These are phyloP conservation scores for Arrhopalites spinosus DNA, from an alignment of 2,888 invertebrate genomes.

Conservation along the genomic window DNA sequence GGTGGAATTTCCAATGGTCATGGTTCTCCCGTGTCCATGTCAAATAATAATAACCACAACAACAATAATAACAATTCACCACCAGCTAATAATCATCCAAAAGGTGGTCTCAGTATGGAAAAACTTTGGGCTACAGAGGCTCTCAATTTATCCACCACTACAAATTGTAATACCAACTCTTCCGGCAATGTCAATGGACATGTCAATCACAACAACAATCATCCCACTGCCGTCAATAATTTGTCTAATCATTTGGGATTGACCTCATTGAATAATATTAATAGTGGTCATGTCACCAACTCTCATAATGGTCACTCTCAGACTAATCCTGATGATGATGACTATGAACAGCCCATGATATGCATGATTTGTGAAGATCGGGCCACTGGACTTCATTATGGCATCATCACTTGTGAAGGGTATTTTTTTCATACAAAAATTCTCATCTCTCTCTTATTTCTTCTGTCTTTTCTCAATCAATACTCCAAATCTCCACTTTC, in stretches of 20 bases:
- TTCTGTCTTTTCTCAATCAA: constrained; percentile 28
- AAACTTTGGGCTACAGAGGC: constrained; percentile 69
- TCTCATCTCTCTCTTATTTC: constrained; percentile 22
- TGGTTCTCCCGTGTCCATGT: constrained; percentile 29
- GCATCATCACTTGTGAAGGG: constrained; percentile 99
- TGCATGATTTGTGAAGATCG: constrained; percentile 99
- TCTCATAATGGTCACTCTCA: constrained; percentile 19
- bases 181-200: constrained; percentile 35
- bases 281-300: constrained; percentile 17
- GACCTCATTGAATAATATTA: neutral
- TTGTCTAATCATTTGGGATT: neutral
- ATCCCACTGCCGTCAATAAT: constrained; percentile 12
- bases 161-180: constrained; percentile 51
- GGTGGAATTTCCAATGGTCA: constrained; percentile 57
- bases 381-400: constrained; percentile 96
- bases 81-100: constrained; percentile 47
- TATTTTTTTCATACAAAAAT: constrained; percentile 59
- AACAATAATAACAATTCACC: constrained; percentile 47
- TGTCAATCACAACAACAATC: constrained; percentile 27
- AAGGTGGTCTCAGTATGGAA: constrained; percentile 82
- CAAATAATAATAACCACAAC: constrained; percentile 31
- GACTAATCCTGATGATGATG: constrained; percentile 61
- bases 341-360: constrained; percentile 91
- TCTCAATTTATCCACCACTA: constrained; percentile 52
- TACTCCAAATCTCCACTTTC: constrained; percentile 12